phyloP scores from a whole-genome alignment of 2,797 vertebrate species.

The Lithobates sylvaticus region DNA sequence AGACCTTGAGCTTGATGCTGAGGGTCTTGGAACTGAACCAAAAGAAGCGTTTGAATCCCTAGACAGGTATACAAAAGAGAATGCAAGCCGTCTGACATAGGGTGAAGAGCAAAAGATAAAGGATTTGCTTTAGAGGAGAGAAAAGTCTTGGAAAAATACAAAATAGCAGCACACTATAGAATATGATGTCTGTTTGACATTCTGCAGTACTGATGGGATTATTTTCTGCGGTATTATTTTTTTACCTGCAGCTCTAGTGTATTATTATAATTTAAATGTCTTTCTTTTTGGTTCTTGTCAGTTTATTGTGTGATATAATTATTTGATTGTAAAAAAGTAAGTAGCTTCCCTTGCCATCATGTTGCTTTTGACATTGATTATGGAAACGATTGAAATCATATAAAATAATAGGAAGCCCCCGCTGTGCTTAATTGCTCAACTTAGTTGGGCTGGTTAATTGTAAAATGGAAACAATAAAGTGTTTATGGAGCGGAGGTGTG shows the following conservation, averaged over 20 bases:
- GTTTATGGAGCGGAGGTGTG: background rate
- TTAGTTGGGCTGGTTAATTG: background rate
- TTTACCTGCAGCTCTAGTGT: background rate
- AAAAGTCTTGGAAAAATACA: constrained; percentile 18
- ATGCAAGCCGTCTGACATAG: constrained; percentile 52
- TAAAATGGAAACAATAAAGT: constrained; percentile 9
- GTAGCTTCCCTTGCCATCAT: background rate
- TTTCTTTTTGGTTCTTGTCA: background rate
- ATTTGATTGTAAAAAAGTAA: background rate
- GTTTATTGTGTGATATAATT: background rate
- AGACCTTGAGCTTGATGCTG: constrained; percentile 50
- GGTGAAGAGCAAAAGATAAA: constrained; percentile 50
- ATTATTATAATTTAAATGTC: constrained; percentile 1
- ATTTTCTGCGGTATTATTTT: background rate
- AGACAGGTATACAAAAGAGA: constrained; percentile 58
- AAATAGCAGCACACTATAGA: background rate
- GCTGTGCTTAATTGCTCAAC: constrained; percentile 11
- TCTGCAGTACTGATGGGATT: background rate
- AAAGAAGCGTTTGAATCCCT: constrained; percentile 51
- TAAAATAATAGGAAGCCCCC: background rate
- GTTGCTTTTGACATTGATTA: constrained; percentile 29
- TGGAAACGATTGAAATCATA: constrained; percentile 22
- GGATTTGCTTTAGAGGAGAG: constrained; percentile 24
- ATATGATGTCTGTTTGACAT: background rate
- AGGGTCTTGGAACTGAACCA: constrained; percentile 57